Base-by-base conservation (phyloP, 2,797 vertebrate genomes). In the Aplochiton taeniatus region DNA sequence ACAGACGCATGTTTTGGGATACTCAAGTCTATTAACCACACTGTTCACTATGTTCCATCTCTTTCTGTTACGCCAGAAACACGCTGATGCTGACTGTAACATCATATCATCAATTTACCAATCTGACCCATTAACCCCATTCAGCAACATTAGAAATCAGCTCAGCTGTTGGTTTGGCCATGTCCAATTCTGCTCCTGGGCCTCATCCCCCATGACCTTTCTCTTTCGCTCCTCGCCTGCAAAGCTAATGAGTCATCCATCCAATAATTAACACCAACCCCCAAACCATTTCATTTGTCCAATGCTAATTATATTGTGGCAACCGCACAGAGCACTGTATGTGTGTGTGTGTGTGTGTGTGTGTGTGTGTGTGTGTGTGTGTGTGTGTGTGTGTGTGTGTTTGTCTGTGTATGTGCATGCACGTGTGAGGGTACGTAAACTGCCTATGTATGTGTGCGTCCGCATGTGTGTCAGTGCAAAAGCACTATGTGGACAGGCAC, bases 261-360 rank as follows among this genome's bases (percentile, higher is more conserved):
- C 44, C 17, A 20, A 12, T 44, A 60, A 47, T 58, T 58, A 58
- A 45, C 57, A 46, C 17, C 43, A 18, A 46, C 9, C 16, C 45
- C 58, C 45, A 47, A 59, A 59, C 58, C 45, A 60, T 60, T 47
- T 60, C 11, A 60, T 60, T 4, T 60, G 58, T 14, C 13, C 17
- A 44, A 47, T 18, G 17, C 45, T 47, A 60, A 60, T 60, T 18
- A 46, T 5, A 11, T 10, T 47, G 58, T 31, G 2, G 31, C 31
- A 31, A 31, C 31, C 31, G 31, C n/a, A n/a, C n/a, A n/a, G n/a
- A n/a, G n/a, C n/a, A n/a, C n/a, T n/a, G n/a, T n/a, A n/a, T n/a
- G n/a, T n/a, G 58, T n/a, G 4, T 31, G 31, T 13, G 9, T 1
- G 10, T 12, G 1, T 55, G 17, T 17, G 52, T 16, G 14, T 17